Evolutionary conservation across 2,113 vertebrate species (phyloP).

Genomic region (Phycodurus eques): DNA sequence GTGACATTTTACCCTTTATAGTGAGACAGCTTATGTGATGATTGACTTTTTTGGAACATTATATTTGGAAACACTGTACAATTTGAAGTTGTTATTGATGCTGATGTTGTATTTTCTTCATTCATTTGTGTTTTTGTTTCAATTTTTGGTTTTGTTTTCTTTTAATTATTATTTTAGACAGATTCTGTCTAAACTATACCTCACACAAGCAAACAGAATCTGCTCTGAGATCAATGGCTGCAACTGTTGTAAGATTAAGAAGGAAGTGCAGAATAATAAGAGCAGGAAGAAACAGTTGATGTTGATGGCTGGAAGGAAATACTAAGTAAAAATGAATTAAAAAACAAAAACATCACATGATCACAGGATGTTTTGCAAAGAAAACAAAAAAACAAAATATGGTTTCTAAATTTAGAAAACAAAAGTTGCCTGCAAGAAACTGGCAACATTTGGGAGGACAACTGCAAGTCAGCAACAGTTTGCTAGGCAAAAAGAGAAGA

Average conservation of each 20-base stretch:
- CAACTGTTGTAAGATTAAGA: not conserved
- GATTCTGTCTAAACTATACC: not conserved
- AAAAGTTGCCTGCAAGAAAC: not conserved
- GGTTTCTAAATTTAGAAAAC: constrained; percentile 11
- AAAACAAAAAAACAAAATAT: not conserved
- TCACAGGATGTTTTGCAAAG: constrained; percentile 23
- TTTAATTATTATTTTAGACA: too few species aligned
- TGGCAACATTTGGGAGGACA: constrained; percentile 1
- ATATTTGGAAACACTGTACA: too few species aligned
- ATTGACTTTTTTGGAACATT: too few species aligned
- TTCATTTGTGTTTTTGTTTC: not conserved
- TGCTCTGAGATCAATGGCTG: not conserved
- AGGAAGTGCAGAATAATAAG: constrained; percentile 19
- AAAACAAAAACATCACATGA: constrained; percentile 22
- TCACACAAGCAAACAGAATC: constrained; percentile 6
- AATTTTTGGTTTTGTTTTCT: not conserved
- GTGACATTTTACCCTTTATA: too few species aligned
- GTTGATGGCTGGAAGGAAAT: constrained; percentile 17
- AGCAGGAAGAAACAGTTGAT: constrained; percentile 24
- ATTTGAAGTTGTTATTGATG: not conserved
- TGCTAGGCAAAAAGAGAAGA: not conserved
- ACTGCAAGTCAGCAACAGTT: constrained; percentile 11
- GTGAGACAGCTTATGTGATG: too few species aligned
- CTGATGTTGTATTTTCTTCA: not conserved
- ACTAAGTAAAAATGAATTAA: constrained; percentile 3